Base-by-base conservation (phyloP, 1,140 invertebrate genomes). In the Drosophila ogumai region DNA sequence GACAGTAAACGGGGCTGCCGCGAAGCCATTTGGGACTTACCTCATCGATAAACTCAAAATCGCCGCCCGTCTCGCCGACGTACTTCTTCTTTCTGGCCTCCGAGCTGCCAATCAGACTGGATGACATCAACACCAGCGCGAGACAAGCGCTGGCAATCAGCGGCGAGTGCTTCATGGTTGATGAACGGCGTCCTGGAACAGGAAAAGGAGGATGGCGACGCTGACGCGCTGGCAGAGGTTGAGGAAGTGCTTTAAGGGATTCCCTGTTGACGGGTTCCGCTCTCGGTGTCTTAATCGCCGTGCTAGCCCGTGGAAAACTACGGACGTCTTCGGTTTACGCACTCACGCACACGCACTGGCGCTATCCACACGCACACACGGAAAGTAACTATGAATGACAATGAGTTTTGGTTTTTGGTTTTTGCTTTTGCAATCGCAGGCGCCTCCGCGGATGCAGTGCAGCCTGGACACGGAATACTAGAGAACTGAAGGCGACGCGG, bases 11-110 rank as follows among this genome's bases (percentile, higher is more conserved):
- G 56, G 56, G 64, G 44, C 74, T 67, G 19, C 52, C 54, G 59
- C 52, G 57, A 66, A 82, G 68, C 71, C 78, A 90, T 81, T 85
- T 90, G 85, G 66, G 66, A 92, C 91, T 92, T 92, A 92, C 91
- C 91, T 92, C 91, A 91, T 92, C 91, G 81, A 92, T 92, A 84
- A 92, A 92, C 82, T 92, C 91, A 77, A 92, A 92, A 87, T 92
- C 91, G 66, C 91, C 91, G 71, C 91, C 91, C 74, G 85, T 92
- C 88, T 92, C 91, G 69, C 91, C 91, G 76, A 91, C 77, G 41
- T 91, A 91, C 81, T 92, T 92, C 79, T 91, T 91, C 79, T 92
- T 92, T 67, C 91, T 91, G 67, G 91, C 91, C 65, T 92, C 87
- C 44, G 72, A 81, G 65, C 80, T 80, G 78, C 69, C 82, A 73